Conservation (phyloP, 64 coral and sea anemone species). For the Actinia tenebrosa region DNA sequence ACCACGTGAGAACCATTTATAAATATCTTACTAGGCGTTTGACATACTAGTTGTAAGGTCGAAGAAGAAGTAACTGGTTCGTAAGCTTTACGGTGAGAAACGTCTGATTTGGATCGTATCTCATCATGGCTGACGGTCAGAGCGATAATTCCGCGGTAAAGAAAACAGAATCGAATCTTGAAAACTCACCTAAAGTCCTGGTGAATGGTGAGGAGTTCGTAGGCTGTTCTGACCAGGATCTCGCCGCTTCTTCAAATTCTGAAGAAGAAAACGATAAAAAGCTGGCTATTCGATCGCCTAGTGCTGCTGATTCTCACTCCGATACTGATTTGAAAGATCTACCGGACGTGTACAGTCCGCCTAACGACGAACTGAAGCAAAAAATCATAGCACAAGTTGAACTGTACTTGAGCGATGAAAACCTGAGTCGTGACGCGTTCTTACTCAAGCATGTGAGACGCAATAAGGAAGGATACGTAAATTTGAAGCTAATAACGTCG, state of each 20-base stretch:
- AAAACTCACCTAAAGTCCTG: conserved; percentile 75
- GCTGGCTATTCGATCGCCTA: conserved; percentile 38
- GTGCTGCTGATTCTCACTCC: conserved; percentile 82
- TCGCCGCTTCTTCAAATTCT: conserved; percentile 78
- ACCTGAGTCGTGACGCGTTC: conserved; percentile 86
- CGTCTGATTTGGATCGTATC: conserved; percentile 59
- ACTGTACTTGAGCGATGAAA: conserved; percentile 91
- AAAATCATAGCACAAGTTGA: conserved; percentile 88
- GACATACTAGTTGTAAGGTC: conserved; percentile 27
- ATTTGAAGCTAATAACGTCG: conserved; percentile 96
- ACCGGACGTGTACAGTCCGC: conserved; percentile 52
- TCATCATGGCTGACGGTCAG: conserved; percentile 81
- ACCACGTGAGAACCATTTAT: conserved; percentile 18
- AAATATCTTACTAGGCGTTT: background rate
- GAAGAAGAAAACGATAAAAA: conserved; percentile 74
- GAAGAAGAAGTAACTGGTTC: background rate
- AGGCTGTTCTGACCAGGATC: conserved; percentile 79
- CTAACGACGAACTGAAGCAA: conserved; percentile 71
- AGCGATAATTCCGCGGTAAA: conserved; percentile 28
- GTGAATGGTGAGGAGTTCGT: conserved; percentile 69
- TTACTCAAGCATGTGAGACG: conserved; percentile 95
- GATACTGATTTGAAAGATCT: conserved; percentile 85
- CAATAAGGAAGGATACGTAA: conserved; percentile 96
- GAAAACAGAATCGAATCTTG: conserved; percentile 18
- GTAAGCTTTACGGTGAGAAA: conserved; percentile 27